Evolutionary conservation across 2,888 invertebrate genomes (phyloP).

Genomic region (Sceliomorpha sp.): DNA sequence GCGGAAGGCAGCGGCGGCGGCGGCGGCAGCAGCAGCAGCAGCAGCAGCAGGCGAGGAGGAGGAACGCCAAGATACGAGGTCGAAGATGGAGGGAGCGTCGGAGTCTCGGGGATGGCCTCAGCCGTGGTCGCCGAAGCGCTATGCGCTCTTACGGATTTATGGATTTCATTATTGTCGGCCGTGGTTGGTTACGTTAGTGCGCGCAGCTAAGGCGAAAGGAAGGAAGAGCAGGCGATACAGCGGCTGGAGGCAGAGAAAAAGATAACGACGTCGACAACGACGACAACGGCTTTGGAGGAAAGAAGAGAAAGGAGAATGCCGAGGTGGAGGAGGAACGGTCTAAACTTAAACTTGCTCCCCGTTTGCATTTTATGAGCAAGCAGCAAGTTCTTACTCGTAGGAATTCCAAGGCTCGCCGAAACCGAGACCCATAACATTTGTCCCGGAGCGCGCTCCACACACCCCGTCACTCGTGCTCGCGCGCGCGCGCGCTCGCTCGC

Average conservation of each 20-base stretch:
- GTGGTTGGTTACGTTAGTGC: slow-evolving; percentile 82
- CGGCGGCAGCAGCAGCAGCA: too few species aligned
- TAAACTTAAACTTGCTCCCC: slow-evolving; percentile 75
- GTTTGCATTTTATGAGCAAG: slow-evolving; percentile 79
- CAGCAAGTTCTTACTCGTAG: slow-evolving; percentile 65
- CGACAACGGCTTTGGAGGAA: slow-evolving; percentile 29
- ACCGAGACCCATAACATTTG: slow-evolving; percentile 68
- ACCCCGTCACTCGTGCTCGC: neutral
- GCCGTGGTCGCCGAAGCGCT: slow-evolving; percentile 74
- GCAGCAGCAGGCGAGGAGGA: too few species aligned
- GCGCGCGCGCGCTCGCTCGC: slow-evolving; percentile 23
- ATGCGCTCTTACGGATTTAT: slow-evolving; percentile 85
- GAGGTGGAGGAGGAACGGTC: slow-evolving; percentile 52
- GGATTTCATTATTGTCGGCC: slow-evolving; percentile 85
- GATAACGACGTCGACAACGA: slow-evolving; percentile 22
- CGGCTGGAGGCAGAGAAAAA: slow-evolving; percentile 33
- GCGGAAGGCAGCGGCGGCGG: too few species aligned
- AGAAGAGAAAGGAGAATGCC: slow-evolving; percentile 38
- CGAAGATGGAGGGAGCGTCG: slow-evolving; percentile 45
- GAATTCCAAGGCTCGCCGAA: slow-evolving; percentile 65
- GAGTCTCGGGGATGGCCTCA: slow-evolving; percentile 49
- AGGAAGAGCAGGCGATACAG: slow-evolving; percentile 40
- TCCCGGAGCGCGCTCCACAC: slow-evolving; percentile 43
- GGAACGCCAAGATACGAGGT: slow-evolving; percentile 30
- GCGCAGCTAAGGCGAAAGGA: slow-evolving; percentile 48